Percentiles rank a stretch among this genome's conserved stretches.
Evolutionary conservation across 2,888 invertebrate genomes (phyloP).

Genomic region (Anagyrus pseudococci): DNA sequence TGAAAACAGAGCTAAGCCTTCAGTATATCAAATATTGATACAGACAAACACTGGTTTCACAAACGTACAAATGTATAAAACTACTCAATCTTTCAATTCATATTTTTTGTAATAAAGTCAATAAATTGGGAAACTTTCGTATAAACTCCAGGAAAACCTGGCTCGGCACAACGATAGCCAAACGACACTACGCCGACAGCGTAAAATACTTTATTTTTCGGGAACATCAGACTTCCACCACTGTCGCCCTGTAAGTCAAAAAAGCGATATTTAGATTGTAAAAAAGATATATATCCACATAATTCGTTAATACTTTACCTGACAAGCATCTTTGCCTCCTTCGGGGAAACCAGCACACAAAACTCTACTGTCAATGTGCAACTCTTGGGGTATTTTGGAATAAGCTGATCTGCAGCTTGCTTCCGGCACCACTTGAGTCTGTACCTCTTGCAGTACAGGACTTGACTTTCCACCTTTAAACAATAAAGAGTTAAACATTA

Average conservation of each 20-base stretch:
- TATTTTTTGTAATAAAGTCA: no score
- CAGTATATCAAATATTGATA: no score
- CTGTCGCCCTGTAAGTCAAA: constrained; percentile 27
- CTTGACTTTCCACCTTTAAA: constrained; percentile 71
- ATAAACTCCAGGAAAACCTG: constrained; percentile 71
- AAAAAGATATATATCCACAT: neutral
- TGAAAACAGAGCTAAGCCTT: no score
- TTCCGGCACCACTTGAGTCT: constrained; percentile 74
- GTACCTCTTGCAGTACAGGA: constrained; percentile 69
- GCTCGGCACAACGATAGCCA: constrained; percentile 69
- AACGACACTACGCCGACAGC: constrained; percentile 73
- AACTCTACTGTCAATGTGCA: constrained; percentile 68
- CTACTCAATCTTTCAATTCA: no score
- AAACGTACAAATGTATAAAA: no score
- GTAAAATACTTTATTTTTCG: constrained; percentile 61
- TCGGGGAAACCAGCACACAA: constrained; percentile 73
- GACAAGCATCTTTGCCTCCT: constrained; percentile 77
- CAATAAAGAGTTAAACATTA: neutral
- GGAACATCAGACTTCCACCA: constrained; percentile 72
- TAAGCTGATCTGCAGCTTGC: constrained; percentile 69
- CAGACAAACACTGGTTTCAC: no score
- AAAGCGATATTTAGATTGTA: neutral
- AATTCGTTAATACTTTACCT: constrained; percentile 60
- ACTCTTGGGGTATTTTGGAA: constrained; percentile 60
- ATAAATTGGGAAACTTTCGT: constrained; percentile 43